phyloP scores from a whole-genome alignment of 2,113 vertebrate genomes.

The Eulemur rufifrons region DNA sequence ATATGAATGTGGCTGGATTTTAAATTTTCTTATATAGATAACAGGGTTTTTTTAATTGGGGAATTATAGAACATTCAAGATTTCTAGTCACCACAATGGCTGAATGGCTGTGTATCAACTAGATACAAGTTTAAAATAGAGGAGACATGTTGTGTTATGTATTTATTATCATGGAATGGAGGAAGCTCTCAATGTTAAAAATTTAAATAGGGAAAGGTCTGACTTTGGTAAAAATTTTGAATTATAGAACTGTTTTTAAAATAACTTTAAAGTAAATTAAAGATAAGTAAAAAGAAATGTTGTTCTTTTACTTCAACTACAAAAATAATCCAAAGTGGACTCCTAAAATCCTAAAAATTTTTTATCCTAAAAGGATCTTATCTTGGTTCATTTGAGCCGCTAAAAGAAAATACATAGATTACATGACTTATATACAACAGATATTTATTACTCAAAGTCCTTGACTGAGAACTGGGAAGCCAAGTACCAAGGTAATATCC shows the following conservation, averaged over 20 bases:
- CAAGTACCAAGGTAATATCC: too few relatives aligned
- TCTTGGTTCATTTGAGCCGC: background rate
- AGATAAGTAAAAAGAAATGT: too few relatives aligned
- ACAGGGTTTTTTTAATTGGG: background rate
- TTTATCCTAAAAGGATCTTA: background rate
- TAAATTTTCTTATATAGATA: background rate
- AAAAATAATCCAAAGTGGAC: slow-evolving; percentile 23
- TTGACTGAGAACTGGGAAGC: background rate
- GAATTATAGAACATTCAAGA: slow-evolving; percentile 22
- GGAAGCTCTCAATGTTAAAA: background rate
- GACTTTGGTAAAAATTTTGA: slow-evolving; percentile 29
- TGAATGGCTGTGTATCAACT: background rate
- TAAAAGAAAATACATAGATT: background rate
- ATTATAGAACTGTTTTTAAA: background rate
- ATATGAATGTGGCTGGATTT: background rate
- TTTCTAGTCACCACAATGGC: background rate
- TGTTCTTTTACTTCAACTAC: background rate
- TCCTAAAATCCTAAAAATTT: background rate
- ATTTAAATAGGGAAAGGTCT: background rate
- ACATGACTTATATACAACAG: background rate
- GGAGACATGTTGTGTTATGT: background rate
- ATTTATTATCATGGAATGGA: background rate
- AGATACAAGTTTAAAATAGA: background rate
- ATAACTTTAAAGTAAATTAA: background rate
- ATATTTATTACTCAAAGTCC: background rate